These are phyloP conservation scores for Phoebastria nigripes DNA, from an alignment of 2,797 vertebrate genomes.

Conservation along the genomic window DNA sequence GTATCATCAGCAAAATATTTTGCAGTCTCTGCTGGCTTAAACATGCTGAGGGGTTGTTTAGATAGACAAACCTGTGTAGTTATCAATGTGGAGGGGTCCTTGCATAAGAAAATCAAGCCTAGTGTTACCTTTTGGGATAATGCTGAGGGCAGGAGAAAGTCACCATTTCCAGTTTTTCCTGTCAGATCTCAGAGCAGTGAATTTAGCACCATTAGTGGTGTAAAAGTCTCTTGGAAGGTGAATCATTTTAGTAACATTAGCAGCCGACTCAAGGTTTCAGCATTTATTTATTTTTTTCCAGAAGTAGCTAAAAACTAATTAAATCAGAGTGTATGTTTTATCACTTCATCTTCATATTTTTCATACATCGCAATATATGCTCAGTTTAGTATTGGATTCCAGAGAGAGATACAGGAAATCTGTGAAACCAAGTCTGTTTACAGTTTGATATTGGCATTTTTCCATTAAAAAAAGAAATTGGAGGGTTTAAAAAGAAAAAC, in stretches of 20 bases:
- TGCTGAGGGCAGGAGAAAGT: not conserved
- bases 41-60: not conserved
- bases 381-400: not conserved
- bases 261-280: not conserved
- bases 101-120: not conserved
- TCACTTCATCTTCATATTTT: not conserved
- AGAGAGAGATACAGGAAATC: not conserved
- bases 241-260: not conserved
- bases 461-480: not conserved
- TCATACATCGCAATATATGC: not conserved
- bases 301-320: not conserved
- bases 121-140: not conserved
- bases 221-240: not conserved
- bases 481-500: not conserved
- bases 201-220: not conserved
- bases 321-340: not conserved
- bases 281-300: not conserved
- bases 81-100: not conserved
- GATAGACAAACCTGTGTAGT: not conserved
- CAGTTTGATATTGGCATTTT: not conserved
- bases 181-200: not conserved
- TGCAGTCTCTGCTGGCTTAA: not conserved
- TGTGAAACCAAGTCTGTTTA: slow-evolving; percentile 1
- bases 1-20: not conserved
- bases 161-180: not conserved